Conservation (phyloP, 2,888 invertebrate genomes). For the Nomada lathburiana region DNA sequence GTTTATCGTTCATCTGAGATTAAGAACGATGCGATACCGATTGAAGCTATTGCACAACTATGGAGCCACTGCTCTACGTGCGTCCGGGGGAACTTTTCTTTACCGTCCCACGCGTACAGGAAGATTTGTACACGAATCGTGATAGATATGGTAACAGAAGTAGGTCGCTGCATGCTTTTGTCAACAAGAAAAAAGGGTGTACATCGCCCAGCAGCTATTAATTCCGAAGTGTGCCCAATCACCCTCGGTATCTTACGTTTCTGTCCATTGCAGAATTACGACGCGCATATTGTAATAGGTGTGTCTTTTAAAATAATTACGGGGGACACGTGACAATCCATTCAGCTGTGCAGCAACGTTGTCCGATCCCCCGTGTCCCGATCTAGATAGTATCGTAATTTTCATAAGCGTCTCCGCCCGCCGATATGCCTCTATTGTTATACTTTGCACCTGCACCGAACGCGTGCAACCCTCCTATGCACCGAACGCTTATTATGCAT, state of each 20-base stretch:
- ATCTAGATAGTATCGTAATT: constrained; percentile 56
- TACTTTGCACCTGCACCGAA: constrained; percentile 49
- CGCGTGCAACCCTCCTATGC: constrained; percentile 25
- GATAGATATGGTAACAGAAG: no score
- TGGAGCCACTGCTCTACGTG: not conserved
- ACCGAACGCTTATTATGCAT: constrained; percentile 37
- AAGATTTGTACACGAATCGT: no score
- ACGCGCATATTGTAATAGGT: not conserved
- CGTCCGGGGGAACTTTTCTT: not conserved
- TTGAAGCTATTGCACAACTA: not conserved
- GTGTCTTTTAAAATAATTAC: constrained; percentile 9
- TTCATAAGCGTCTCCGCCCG: constrained; percentile 50
- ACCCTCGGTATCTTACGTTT: not conserved
- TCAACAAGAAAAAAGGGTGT: no score
- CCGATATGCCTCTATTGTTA: constrained; percentile 49
- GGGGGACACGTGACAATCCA: constrained; percentile 11
- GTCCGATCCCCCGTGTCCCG: constrained; percentile 20
- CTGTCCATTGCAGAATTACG: not conserved
- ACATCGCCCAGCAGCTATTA: no score
- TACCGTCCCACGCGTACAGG: no score
- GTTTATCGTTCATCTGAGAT: not conserved
- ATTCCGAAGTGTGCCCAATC: not conserved
- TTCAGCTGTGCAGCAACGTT: constrained; percentile 17
- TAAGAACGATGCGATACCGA: not conserved
- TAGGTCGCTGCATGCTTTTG: not conserved